Evolutionary conservation across 1,140 invertebrate species (phyloP).

Genomic region (Grapholita molesta): DNA sequence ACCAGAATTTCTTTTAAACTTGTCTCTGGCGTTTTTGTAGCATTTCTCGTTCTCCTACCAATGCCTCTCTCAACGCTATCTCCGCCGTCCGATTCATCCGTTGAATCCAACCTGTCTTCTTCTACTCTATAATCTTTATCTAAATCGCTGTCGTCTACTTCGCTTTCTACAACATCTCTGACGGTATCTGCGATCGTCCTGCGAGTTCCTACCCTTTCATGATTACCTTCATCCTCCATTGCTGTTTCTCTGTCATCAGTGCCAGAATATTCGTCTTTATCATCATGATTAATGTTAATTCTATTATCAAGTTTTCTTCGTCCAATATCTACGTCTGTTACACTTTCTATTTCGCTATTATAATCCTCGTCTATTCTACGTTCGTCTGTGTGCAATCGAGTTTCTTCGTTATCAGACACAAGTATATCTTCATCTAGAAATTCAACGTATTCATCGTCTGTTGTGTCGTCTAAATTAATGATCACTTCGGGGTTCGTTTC

Average conservation of each 20-base stretch:
- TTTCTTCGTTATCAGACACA: not conserved
- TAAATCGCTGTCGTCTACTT: not conserved
- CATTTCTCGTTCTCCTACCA: not conserved
- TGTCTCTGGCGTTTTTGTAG: not conserved
- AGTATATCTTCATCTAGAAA: not conserved
- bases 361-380: too few relatives aligned
- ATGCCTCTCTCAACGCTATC: not conserved
- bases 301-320: too few relatives aligned
- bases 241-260: too few relatives aligned
- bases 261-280: too few relatives aligned
- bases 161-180: not conserved
- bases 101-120: not conserved
- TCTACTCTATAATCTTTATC: not conserved
- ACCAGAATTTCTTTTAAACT: not conserved
- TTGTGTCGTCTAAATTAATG: not conserved
- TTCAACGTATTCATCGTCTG: not conserved
- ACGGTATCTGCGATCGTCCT: too few relatives aligned
- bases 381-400: too few relatives aligned
- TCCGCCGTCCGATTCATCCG: not conserved
- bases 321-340: too few relatives aligned
- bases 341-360: too few relatives aligned
- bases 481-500: not conserved
- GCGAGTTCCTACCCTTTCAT: too few relatives aligned
- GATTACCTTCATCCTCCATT: too few relatives aligned
- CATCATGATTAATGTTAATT: too few relatives aligned